phyloP scores from a whole-genome alignment of 2,888 invertebrate genomes.

The Epistrophella euchroma region DNA sequence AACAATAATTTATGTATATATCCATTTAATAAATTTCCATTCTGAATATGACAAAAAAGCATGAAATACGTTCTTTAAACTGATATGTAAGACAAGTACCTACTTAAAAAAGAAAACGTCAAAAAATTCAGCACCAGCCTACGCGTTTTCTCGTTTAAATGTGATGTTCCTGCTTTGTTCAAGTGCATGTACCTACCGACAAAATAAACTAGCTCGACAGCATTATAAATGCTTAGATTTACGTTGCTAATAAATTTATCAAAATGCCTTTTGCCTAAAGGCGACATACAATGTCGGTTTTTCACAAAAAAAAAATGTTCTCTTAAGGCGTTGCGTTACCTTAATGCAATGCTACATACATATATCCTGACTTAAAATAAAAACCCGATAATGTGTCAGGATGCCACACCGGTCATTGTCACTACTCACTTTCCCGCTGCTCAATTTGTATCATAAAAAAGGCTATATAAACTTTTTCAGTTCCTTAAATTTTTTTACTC shows the following conservation, averaged over 20 bases:
- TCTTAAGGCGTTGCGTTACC: background rate
- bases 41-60: too few species aligned
- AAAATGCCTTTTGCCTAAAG: background rate
- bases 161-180: too few species aligned
- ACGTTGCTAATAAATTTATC: background rate
- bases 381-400: conserved; percentile 22
- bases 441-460: conserved; percentile 43
- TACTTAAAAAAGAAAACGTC: too few species aligned
- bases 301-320: background rate
- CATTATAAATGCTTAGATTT: background rate
- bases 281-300: background rate
- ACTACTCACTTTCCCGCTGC: background rate
- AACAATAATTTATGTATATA: too few species aligned
- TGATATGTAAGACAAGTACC: too few species aligned
- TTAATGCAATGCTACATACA: background rate
- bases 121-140: too few species aligned
- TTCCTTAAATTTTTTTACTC: conserved; percentile 43
- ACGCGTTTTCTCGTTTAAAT: too few species aligned
- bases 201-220: too few species aligned
- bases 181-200: too few species aligned
- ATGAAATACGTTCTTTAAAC: too few species aligned
- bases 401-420: conserved; percentile 11
- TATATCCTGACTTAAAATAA: background rate
- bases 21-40: too few species aligned
- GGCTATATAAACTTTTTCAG: conserved; percentile 46